These are phyloP conservation scores for Megaustenia siamemsis DNA, from an alignment of 2,888 invertebrate genomes.

Conservation along the genomic window DNA sequence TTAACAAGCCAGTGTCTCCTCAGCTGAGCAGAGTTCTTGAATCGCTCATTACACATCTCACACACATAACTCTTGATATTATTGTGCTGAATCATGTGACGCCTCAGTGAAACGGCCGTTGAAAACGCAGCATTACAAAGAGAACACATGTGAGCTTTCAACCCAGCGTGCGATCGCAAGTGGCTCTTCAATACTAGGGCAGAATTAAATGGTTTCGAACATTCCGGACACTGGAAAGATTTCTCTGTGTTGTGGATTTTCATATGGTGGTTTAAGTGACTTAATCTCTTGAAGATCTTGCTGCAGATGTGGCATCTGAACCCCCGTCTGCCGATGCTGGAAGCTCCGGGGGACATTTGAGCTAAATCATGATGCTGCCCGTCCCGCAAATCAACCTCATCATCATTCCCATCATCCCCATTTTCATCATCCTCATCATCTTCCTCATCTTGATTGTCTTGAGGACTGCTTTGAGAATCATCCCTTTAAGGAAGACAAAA, in stretches of 20 bases:
- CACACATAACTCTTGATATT: conserved; percentile 69
- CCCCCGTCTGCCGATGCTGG: conserved; percentile 47
- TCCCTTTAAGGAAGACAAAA: background rate
- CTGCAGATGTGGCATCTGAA: conserved; percentile 81
- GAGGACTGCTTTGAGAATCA: background rate
- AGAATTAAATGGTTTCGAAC: conserved; percentile 71
- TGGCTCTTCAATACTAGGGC: conserved; percentile 75
- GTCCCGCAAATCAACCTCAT: conserved; percentile 11
- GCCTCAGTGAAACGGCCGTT: conserved; percentile 75
- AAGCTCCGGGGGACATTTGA: background rate
- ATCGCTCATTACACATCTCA: conserved; percentile 69
- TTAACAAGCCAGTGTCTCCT: conserved; percentile 64
- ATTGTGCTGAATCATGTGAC: conserved; percentile 75
- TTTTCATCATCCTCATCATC: conserved; percentile 40
- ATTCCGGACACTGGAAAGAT: conserved; percentile 78
- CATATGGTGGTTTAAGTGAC: conserved; percentile 81
- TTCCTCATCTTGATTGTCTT: conserved; percentile 24
- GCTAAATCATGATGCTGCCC: background rate
- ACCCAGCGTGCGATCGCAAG: conserved; percentile 74
- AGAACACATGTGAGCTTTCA: conserved; percentile 65
- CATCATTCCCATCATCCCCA: conserved; percentile 27
- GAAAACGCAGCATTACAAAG: conserved; percentile 74
- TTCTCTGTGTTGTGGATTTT: conserved; percentile 81
- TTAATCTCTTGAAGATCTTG: conserved; percentile 81
- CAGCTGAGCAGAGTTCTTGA: conserved; percentile 64